Evolutionary conservation across 2,888 invertebrate genomes (phyloP).

Genomic region (Epicampocera succincta): DNA sequence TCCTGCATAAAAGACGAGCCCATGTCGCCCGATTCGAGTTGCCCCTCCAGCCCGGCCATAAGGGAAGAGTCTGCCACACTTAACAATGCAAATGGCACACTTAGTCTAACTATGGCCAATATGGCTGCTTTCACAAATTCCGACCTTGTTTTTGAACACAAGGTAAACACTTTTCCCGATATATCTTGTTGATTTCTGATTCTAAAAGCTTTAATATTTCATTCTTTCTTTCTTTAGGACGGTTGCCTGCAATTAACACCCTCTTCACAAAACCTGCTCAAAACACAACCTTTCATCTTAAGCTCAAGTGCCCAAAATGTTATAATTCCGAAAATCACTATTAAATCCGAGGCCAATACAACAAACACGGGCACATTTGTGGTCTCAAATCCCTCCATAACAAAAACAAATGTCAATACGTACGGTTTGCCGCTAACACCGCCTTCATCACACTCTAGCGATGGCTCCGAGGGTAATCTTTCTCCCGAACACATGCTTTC

Average conservation of each 20-base stretch:
- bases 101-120: slow-evolving; percentile 79
- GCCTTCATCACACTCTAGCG: slow-evolving; percentile 90
- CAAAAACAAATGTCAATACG: slow-evolving; percentile 67
- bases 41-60: slow-evolving; percentile 85
- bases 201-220: slow-evolving; percentile 12
- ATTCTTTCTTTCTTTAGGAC: slow-evolving; percentile 81
- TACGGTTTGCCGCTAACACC: slow-evolving; percentile 92
- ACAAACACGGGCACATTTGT: slow-evolving; percentile 58
- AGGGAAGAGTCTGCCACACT: slow-evolving; percentile 71
- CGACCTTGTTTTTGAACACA: slow-evolving; percentile 86
- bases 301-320: slow-evolving; percentile 81
- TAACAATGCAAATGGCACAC: slow-evolving; percentile 67
- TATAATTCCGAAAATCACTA: slow-evolving; percentile 86
- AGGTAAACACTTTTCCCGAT: slow-evolving; percentile 80
- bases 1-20: slow-evolving; percentile 89
- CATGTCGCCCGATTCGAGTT: slow-evolving; percentile 88
- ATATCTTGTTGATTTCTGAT: neutral
- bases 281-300: slow-evolving; percentile 79
- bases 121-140: slow-evolving; percentile 83
- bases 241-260: slow-evolving; percentile 84
- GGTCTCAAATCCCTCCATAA: slow-evolving; percentile 50
- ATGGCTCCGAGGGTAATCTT: slow-evolving; percentile 89
- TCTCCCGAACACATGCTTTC: slow-evolving; percentile 85
- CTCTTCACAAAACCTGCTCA: slow-evolving; percentile 82
- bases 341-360: slow-evolving; percentile 84